These are phyloP conservation scores for Calosoma granatense DNA, from an alignment of 1,140 invertebrate species.

Conservation along the genomic window DNA sequence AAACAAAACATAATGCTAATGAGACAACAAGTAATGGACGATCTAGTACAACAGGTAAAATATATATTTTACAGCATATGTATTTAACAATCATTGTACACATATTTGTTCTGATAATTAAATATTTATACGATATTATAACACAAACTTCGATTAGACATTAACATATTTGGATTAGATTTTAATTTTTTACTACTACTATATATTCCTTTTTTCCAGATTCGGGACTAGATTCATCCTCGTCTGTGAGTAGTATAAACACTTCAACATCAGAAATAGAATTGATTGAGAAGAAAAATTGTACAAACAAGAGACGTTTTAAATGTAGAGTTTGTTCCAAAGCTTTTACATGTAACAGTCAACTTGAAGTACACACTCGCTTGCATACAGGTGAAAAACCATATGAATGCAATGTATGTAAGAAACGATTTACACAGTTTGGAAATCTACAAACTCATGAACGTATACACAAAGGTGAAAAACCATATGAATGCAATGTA, in stretches of 20 bases:
- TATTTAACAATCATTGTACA: too few species aligned
- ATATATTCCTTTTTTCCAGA: too few species aligned
- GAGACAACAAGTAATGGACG: too few species aligned
- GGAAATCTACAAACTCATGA: conserved; percentile 37
- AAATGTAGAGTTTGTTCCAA: conserved; percentile 32
- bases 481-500: conserved; percentile 35
- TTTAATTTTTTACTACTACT: too few species aligned
- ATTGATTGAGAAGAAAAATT: not conserved
- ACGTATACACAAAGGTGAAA: conserved; percentile 35
- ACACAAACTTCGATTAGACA: too few species aligned
- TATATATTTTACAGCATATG: too few species aligned
- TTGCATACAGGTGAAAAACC: conserved; percentile 34
- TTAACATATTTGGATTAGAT: too few species aligned
- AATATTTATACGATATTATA: too few species aligned
- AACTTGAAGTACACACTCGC: conserved; percentile 34
- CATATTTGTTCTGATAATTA: too few species aligned
- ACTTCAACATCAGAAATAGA: not conserved
- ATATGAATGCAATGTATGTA: conserved; percentile 34
- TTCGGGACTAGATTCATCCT: not conserved
- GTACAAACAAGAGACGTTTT: conserved; percentile 30
- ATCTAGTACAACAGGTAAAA: too few species aligned
- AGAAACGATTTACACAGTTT: conserved; percentile 34
- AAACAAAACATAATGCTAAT: not conserved
- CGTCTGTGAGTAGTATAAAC: not conserved
- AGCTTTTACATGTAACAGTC: conserved; percentile 34